A percentile compares a stretch with the other conserved stretches of the same genome.
phyloP scores from a whole-genome alignment of 2,888 invertebrate genomes.

The Strigamia maritima region DNA sequence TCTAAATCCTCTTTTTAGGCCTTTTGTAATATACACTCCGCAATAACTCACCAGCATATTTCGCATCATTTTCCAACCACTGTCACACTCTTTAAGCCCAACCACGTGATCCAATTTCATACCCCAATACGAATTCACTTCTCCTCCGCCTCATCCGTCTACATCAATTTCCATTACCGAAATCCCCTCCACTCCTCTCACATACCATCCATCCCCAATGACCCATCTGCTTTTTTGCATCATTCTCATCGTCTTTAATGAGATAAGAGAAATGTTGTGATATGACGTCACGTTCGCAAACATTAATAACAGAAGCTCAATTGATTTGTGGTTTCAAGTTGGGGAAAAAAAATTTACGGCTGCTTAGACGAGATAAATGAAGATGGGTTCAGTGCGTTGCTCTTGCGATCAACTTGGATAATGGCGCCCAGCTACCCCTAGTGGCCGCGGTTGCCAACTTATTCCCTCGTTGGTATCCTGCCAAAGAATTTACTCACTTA shows the following conservation, averaged over 20 bases:
- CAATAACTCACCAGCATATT: background rate
- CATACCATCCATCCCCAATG: slow-evolving; percentile 2
- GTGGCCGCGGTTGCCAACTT: background rate
- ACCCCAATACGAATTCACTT: background rate
- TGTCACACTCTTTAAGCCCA: background rate
- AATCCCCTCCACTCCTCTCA: background rate
- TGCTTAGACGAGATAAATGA: slow-evolving; percentile 13
- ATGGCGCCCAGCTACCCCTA: background rate
- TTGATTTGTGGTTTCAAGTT: slow-evolving; percentile 23
- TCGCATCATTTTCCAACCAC: background rate
- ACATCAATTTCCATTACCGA: slow-evolving; percentile 4
- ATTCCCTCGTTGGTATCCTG: background rate
- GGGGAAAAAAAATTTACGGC: slow-evolving; percentile 4
- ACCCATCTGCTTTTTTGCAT: background rate
- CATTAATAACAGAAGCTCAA: background rate
- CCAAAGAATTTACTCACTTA: slow-evolving; percentile 23
- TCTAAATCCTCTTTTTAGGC: no score
- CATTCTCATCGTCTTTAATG: background rate
- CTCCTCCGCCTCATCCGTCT: background rate
- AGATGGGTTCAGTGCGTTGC: slow-evolving; percentile 13
- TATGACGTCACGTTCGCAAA: background rate
- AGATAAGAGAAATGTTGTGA: background rate
- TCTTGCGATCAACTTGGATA: slow-evolving; percentile 2
- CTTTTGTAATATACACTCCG: no score
- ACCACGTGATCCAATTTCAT: background rate